Evolutionary conservation across 2,888 invertebrate genomes (phyloP).

Genomic region (Parasteatoda lunata): DNA sequence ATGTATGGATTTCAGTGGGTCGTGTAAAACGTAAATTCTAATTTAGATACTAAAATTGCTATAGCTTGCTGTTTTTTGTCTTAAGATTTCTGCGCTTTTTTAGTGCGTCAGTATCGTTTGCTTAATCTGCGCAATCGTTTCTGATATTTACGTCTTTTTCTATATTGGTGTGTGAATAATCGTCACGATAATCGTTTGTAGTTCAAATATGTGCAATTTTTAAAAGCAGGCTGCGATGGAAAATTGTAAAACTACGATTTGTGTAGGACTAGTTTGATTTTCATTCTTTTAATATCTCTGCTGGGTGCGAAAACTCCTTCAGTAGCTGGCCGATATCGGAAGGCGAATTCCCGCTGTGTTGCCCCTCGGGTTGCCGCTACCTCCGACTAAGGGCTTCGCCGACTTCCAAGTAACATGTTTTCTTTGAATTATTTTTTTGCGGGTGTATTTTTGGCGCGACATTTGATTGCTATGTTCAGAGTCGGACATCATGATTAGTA

Average conservation of each 20-base stretch:
- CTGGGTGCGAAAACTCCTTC: not conserved
- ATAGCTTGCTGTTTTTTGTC: too few species aligned
- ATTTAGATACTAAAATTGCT: too few species aligned
- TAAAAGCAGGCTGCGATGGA: not conserved
- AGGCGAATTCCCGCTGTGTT: constrained; percentile 28
- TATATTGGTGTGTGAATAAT: too few species aligned
- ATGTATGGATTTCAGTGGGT: too few species aligned
- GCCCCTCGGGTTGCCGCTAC: constrained; percentile 1
- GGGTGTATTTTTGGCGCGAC: constrained; percentile 10
- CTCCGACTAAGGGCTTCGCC: constrained; percentile 11
- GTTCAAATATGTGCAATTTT: not conserved
- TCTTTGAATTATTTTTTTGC: not conserved
- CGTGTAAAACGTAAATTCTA: too few species aligned
- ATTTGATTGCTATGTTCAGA: not conserved
- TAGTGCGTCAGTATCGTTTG: too few species aligned
- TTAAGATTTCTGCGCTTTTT: too few species aligned
- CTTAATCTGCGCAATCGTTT: too few species aligned
- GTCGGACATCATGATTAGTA: too few species aligned
- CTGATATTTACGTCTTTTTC: too few species aligned
- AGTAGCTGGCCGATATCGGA: not conserved
- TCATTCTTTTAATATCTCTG: not conserved
- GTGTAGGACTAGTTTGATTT: not conserved
- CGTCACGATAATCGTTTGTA: not conserved
- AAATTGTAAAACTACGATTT: not conserved
- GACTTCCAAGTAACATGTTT: constrained; percentile 6